Conservation (phyloP, 1,140 invertebrate species). For the Diorhabda elongata region DNA sequence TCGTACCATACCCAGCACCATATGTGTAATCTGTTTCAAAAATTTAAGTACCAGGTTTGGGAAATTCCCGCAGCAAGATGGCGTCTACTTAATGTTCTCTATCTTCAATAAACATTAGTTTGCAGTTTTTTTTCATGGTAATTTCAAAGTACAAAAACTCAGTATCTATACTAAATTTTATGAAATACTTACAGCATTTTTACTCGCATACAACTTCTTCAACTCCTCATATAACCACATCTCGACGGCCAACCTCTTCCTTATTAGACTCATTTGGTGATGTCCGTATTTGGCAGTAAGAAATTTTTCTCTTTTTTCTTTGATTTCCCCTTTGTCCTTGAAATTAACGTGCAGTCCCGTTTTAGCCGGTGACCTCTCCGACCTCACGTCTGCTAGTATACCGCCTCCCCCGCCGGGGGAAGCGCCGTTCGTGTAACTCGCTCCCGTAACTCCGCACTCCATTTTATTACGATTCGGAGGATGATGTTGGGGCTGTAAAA, state of each 20-base stretch:
- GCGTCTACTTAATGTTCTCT: too few species aligned
- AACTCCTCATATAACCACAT: conserved; percentile 97
- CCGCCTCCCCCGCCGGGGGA: conserved; percentile 29
- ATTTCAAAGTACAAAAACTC: background rate
- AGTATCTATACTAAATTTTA: background rate
- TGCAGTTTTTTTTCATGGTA: too few species aligned
- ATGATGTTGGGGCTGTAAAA: conserved; percentile 13
- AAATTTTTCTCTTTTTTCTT: conserved; percentile 87
- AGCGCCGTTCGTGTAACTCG: conserved; percentile 35
- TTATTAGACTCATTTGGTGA: conserved; percentile 94
- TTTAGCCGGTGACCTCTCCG: conserved; percentile 71
- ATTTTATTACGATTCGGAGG: conserved; percentile 32
- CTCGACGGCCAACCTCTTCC: conserved; percentile 89
- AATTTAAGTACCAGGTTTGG: too few species aligned
- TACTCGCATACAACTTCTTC: conserved; percentile 76
- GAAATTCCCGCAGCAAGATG: too few species aligned
- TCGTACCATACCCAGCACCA: too few species aligned
- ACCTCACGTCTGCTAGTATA: conserved; percentile 48
- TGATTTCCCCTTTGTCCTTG: conserved; percentile 76
- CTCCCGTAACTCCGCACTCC: conserved; percentile 47
- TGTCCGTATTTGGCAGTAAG: conserved; percentile 94
- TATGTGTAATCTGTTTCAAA: too few species aligned
- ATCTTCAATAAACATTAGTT: too few species aligned
- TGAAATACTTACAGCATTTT: conserved; percentile 27
- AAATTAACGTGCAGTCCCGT: conserved; percentile 82